phyloP scores from a whole-genome alignment of 1,140 invertebrate genomes.

The Papilio glaucus region DNA sequence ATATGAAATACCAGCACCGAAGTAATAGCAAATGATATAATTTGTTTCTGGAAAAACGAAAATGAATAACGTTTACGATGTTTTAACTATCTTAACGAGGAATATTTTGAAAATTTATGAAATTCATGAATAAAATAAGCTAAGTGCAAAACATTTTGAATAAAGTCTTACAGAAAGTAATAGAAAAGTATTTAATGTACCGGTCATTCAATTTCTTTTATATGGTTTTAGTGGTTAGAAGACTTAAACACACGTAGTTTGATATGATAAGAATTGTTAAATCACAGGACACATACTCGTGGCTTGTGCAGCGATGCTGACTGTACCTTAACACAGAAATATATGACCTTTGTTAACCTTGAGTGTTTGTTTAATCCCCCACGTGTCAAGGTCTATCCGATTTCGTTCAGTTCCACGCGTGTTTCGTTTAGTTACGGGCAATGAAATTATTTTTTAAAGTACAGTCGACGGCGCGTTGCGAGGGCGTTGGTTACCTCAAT shows the following conservation, averaged over 20 bases:
- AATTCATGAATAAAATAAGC: too few species aligned
- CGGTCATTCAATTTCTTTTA: too few species aligned
- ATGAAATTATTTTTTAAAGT: conserved; percentile 13
- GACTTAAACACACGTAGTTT: too few species aligned
- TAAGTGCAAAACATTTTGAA: too few species aligned
- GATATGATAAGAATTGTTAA: too few species aligned
- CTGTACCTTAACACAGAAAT: not conserved
- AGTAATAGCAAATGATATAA: not conserved
- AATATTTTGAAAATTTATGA: too few species aligned
- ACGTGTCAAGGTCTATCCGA: not conserved
- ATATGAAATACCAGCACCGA: not conserved
- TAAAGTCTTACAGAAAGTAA: too few species aligned
- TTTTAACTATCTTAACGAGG: too few species aligned
- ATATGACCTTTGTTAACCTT: conserved; percentile 10
- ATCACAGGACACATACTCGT: too few species aligned
- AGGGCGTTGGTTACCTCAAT: conserved; percentile 7
- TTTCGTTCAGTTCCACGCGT: conserved; percentile 7
- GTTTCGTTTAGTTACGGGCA: not conserved
- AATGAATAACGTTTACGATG: not conserved
- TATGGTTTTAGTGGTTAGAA: too few species aligned
- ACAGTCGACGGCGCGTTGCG: not conserved
- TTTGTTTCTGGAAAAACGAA: not conserved
- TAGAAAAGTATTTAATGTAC: too few species aligned
- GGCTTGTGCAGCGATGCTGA: not conserved
- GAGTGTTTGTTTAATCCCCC: not conserved